Percentiles rank a stretch among this genome's conserved stretches.
Evolutionary conservation across 2,797 vertebrate species (phyloP).

Genomic region (Channallabes apus): DNA sequence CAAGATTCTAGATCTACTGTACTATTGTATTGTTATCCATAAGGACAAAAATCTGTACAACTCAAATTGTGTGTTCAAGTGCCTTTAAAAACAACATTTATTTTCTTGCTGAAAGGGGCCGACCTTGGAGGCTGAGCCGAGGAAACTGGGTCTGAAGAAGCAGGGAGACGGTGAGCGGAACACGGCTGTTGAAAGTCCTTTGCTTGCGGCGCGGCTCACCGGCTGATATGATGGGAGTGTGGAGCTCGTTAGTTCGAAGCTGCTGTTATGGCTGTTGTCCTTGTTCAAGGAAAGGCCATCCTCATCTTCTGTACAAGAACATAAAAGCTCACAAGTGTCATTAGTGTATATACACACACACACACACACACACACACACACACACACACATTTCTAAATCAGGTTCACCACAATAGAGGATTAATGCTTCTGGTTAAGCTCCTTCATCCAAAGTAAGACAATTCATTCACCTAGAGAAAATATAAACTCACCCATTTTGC

Average conservation of each 20-base stretch:
- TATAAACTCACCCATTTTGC: constrained; percentile 70
- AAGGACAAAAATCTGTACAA: neutral
- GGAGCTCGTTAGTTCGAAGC: constrained; percentile 92
- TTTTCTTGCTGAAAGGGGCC: constrained; percentile 33
- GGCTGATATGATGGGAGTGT: constrained; percentile 97
- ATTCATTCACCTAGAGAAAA: neutral
- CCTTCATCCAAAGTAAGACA: neutral
- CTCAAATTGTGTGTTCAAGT: neutral
- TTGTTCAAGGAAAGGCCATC: constrained; percentile 83
- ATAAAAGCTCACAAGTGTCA: neutral
- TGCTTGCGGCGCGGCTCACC: constrained; percentile 76
- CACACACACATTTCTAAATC: neutral
- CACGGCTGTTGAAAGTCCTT: constrained; percentile 67
- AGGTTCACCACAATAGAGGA: neutral
- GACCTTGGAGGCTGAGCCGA: constrained; percentile 94
- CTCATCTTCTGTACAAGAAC: constrained; percentile 81
- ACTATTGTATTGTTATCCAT: neutral
- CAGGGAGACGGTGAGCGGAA: constrained; percentile 92
- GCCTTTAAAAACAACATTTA: neutral
- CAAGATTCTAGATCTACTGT: neutral
- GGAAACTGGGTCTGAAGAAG: constrained; percentile 88
- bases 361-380: too few species aligned
- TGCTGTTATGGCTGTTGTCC: constrained; percentile 95
- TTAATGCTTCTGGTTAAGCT: neutral
- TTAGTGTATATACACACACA: too few species aligned